These are phyloP conservation scores for Cheilosia scutellata DNA, from an alignment of 2,888 invertebrate genomes.

Conservation along the genomic window DNA sequence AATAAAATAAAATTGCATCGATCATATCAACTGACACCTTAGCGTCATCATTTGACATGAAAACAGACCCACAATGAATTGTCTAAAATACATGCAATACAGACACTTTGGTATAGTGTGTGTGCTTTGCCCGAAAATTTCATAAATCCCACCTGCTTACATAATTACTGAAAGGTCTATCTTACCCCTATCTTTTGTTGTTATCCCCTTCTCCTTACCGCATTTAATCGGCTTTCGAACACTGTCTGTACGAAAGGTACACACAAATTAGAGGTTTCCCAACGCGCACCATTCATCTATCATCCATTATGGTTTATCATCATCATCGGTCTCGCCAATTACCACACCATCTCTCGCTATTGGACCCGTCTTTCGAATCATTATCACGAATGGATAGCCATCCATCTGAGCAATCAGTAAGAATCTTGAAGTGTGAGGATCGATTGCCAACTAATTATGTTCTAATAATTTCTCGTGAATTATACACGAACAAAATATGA, in stretches of 20 bases:
- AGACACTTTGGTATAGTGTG: background rate
- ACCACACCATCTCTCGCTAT: background rate
- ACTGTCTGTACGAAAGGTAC: background rate
- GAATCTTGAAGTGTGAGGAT: slow-evolving; percentile 60
- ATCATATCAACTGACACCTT: slow-evolving; percentile 21
- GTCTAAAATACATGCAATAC: background rate
- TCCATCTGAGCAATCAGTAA: slow-evolving; percentile 53
- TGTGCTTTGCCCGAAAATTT: slow-evolving; percentile 14
- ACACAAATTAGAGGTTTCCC: slow-evolving; percentile 47
- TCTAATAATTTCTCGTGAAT: slow-evolving; percentile 56
- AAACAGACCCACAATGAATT: slow-evolving; percentile 27
- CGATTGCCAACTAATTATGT: slow-evolving; percentile 63
- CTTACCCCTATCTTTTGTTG: background rate
- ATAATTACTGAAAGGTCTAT: slow-evolving; percentile 39
- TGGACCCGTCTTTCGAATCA: slow-evolving; percentile 34
- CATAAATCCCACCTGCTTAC: slow-evolving; percentile 60
- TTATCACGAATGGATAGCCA: slow-evolving; percentile 54
- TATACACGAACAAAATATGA: background rate
- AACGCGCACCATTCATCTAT: slow-evolving; percentile 52
- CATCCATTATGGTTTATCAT: slow-evolving; percentile 42
- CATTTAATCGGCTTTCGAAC: slow-evolving; percentile 50
- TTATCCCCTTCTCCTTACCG: background rate
- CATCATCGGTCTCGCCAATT: slow-evolving; percentile 36
- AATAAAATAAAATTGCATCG: slow-evolving; percentile 16
- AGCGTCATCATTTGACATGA: slow-evolving; percentile 26